Evolutionary conservation across 2,888 invertebrate genomes (phyloP), one percentile per base, ranked within the genome.

Genomic region (Agriopis aurantiaria): DNA sequence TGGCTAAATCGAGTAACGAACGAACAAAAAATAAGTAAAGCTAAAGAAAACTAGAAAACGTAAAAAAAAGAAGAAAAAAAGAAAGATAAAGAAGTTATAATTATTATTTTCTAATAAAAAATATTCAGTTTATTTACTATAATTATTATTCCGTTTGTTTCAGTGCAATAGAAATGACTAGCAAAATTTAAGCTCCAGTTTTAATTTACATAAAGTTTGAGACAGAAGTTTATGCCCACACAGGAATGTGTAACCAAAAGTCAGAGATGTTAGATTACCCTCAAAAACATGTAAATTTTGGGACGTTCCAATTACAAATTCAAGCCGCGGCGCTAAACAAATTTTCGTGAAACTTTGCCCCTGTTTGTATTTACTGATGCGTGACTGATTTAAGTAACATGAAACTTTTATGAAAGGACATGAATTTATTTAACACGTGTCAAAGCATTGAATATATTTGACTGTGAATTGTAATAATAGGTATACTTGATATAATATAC

Each of bases 281-380:
- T 49, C 68, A 74, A 71, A 70, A 74, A 68, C 68, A 77, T 77
- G 75, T 65, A 73, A 74, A 77, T 69, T 75, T 70, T 23, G 58
- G 70, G 49, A 66, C 56, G 43, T 68, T 65, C 62, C 68, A 71
- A 62, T 75, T 73, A 70, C 56, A 59, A 65, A 75, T 75, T 75
- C 77, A 33, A 40, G 56, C 62, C 74, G 72, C 75, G 74, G 40
- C 33, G 66, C 49, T 74, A 72, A 74, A 69, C 75, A 72, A 74
- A 75, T 77, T 75, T 61, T 71, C 71, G 69, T 69, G 55, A 68
- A 75, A 77, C 68, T 75, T 77, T 74, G 46, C 72, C 58, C 68
- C 72, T 74, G 74, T 73, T 73, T 73, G 71, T 72, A 70, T 74
- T 75, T 70, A 72, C 72, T 57, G 59, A 65, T 65, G 70, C 71